Evolutionary conservation across 2,888 invertebrate species (phyloP), one percentile per base, ranked within the genome.

Genomic region (Tanytarsus gracilentus): DNA sequence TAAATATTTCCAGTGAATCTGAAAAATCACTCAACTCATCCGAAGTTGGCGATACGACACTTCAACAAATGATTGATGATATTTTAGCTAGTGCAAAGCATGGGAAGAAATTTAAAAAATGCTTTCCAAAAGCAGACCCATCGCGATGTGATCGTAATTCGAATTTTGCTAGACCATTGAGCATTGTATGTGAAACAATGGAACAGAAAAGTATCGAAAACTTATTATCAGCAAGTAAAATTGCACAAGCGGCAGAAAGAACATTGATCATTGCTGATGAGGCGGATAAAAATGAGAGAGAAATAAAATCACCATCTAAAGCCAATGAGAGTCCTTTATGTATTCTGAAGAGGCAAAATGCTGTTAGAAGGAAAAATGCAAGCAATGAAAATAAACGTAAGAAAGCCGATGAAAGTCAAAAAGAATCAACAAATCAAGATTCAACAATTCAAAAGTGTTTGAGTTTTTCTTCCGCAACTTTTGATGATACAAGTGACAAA

Each of bases 11-110:
- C 7, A 60, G 52, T 36, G 29, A 55, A 1, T 56, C 63, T 9
- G 66, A 68, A 4, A 65, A 65, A 9, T 66, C 68, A 6, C 62
- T 72, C 4, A 72, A 69, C 55, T 74, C 74, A 14, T 70, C 68
- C 2, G 68, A 68, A 62, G 72, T 74, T 71, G 72, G 73, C 11
- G 74, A 74, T 63, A 68, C 67, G 9, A 73, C 73, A 1, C 63
- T 74, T 61, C 72, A 73, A 55, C 69, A 69, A 49, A 74, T 74
- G 73, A 74, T 74, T 61, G 73, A 74, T 62, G 73, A 73, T 27
- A 74, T 74, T 53, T 64, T 74, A 16, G 72, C 72, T 64, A 73
- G 73, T 64, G 72, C 70, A 3, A 68, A 69, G n/a, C 73, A 73
- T 29, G 58, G 58, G 11, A 58, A 58, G 11, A 58, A 58, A 16